phyloP scores from a whole-genome alignment of 2,888 invertebrate genomes.

The Orthosia gracilis region DNA sequence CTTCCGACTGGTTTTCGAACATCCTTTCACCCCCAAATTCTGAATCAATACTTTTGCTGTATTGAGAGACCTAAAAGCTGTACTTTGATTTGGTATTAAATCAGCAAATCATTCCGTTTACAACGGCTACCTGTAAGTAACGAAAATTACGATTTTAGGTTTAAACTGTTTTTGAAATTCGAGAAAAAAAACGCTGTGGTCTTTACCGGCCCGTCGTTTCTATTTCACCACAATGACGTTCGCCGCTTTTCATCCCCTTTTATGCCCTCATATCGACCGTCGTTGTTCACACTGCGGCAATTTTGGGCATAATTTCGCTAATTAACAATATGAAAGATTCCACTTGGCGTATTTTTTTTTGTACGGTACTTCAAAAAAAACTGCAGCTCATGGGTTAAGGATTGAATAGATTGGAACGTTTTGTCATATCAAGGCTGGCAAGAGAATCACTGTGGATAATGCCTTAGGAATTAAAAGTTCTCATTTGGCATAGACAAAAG shows the following conservation, averaged over 20 bases:
- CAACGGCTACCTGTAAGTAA: neutral
- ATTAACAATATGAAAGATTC: too few species aligned
- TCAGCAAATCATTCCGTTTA: neutral
- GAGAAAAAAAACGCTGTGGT: neutral
- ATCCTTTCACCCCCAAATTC: neutral
- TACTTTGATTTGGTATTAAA: too few species aligned
- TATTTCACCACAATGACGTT: neutral
- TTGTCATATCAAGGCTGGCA: neutral
- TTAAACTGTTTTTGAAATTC: neutral
- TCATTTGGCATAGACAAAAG: neutral
- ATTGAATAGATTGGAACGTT: neutral
- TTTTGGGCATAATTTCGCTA: neutral
- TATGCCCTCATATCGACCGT: neutral
- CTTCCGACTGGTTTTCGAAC: too few species aligned
- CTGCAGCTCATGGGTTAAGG: too few species aligned
- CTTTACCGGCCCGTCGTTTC: neutral
- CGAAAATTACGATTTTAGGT: neutral
- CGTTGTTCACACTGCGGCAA: constrained; percentile 12
- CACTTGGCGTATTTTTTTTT: neutral
- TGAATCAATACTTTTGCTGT: neutral
- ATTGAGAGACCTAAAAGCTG: neutral
- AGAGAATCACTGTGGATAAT: neutral
- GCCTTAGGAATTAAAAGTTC: neutral
- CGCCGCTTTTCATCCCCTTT: neutral
- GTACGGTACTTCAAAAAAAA: rapidly evolving